Evolutionary conservation across 2,888 invertebrate species (phyloP), one percentile per base, ranked within the genome.

Genomic region (Oligia strigilis): DNA sequence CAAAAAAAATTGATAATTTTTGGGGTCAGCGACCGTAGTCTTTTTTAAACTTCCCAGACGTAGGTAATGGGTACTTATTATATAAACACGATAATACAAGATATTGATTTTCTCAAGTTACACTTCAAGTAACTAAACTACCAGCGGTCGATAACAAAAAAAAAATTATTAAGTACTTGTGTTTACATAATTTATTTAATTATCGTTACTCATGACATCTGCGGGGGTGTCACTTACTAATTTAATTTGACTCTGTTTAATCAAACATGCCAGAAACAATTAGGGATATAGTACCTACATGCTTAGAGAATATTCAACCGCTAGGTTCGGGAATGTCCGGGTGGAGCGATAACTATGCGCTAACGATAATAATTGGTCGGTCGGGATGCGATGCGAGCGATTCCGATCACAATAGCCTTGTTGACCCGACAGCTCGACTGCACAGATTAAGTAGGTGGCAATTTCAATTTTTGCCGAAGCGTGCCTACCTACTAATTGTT

Each of bases 291-390:
- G 0, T 9, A 29, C 29, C 29, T 1, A 72, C 75, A 83, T 79
- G 88, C 86, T 86, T 90, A 87, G 85, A 83, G 83, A 85, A 87
- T 87, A 88, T 81, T 84, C 74, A 83, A 60, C 60, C 62, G 40
- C 72, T 70, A n/a, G 36, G 75, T 75, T 60, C 66, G 11, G 80
- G 78, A 84, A 84, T 81, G 74, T 52, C 43, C n/a, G 79, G 77
- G 29, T 64, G 66, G 72, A 80, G 69, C 73, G 80, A 78, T 82
- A 89, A 88, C 88, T 89, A 89, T 89, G 88, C 83, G 72, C 82
- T 84, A 78, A 82, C 86, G 75, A 86, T 83, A 83, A 87, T 89
- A 88, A 89, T 89, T 89, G 85, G 85, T 52, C 46, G 82, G 17
- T 64, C 40, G 77, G 71, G 75, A 84, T 85, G 69, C 62, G 36